Evolutionary conservation across 2,113 vertebrate species (phyloP).

Genomic region (Entelurus aequoreus): DNA sequence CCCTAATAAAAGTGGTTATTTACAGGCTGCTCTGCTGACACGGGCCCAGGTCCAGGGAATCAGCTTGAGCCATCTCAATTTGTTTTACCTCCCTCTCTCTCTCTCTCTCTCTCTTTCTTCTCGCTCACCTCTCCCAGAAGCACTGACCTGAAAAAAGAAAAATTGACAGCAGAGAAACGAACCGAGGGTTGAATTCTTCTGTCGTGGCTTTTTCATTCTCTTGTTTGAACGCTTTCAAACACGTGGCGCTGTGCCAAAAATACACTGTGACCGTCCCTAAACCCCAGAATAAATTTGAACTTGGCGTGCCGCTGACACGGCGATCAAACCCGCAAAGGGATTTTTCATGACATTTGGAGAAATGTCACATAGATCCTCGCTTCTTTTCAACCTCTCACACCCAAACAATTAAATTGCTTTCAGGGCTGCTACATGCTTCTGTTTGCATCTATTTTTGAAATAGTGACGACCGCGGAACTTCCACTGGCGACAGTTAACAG

Average conservation of each 20-base stretch:
- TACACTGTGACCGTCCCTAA: slow-evolving; percentile 30
- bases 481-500: slow-evolving; percentile 31
- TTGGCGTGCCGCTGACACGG: slow-evolving; percentile 30
- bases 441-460: slow-evolving; percentile 31
- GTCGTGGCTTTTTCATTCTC: slow-evolving; percentile 55
- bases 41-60: slow-evolving; percentile 55
- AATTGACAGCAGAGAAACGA: slow-evolving; percentile 65
- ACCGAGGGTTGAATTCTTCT: slow-evolving; percentile 56
- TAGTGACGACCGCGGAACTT: slow-evolving; percentile 13
- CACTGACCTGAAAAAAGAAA: slow-evolving; percentile 72
- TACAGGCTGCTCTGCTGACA: slow-evolving; percentile 68
- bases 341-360: slow-evolving; percentile 55
- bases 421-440: slow-evolving; percentile 24
- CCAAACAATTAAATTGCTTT: slow-evolving; percentile 37
- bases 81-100: slow-evolving; percentile 37
- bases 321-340: slow-evolving; percentile 33
- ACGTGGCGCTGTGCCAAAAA: slow-evolving; percentile 12
- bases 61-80: slow-evolving; percentile 67
- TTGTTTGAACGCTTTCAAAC: slow-evolving; percentile 47
- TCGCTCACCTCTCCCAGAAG: slow-evolving; percentile 61
- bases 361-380: slow-evolving; percentile 16
- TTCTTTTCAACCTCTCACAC: slow-evolving; percentile 7
- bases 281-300: slow-evolving; percentile 46
- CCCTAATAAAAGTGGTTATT: slow-evolving; percentile 77
- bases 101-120: slow-evolving; percentile 10